Evolutionary conservation across 1,140 invertebrate species (phyloP), one percentile per base, ranked within the genome.

Genomic region (Hesperophylax magnus): DNA sequence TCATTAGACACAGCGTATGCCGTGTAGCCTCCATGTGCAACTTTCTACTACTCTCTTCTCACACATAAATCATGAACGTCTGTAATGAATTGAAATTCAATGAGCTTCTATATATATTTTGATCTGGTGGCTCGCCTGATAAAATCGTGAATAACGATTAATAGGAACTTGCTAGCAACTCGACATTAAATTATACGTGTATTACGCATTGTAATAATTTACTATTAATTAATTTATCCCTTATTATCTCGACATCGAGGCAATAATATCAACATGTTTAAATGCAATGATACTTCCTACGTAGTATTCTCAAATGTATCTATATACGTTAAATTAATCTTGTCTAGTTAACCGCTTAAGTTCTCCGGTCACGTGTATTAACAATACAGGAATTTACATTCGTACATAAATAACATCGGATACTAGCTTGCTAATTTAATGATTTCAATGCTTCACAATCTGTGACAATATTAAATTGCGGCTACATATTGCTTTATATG

Each of bases 301-400:
- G 34, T 39, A 39, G 5, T 27, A 72, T 72, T 18, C 34, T 69
- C 65, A 39, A 69, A 39, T 18, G 31, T 18, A 39, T 17, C 14
- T 69, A n/a, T n/a, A n/a, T n/a, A n/a, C 27, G n/a, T 22, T 18
- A 53, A 2, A 24, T 72, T 67, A 8, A 53, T 72, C 47, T 72
- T 17, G 15, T 72, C 52, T 53, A 20, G 69, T 22, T 72, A 22
- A 27, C 69, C 69, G 24, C 69, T 53, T 72, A 18, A 39, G 47
- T 17, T 72, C 69, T 72, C 69, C 11, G 69, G 22, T 72, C 69
- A 72, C 69, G 69, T 72, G 47, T 39, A 4, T 72, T 52, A 22
- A 72, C 69, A 72, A 72, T 72, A 72, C 20, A 20, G 18, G 39
- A 52, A 72, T 72, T 72, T 72, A 72, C 69, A 72, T 72, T 53